Evolutionary conservation across 2,888 invertebrate species (phyloP), one percentile per base, ranked within the genome.

Genomic region (Iselma pallidipennis): DNA sequence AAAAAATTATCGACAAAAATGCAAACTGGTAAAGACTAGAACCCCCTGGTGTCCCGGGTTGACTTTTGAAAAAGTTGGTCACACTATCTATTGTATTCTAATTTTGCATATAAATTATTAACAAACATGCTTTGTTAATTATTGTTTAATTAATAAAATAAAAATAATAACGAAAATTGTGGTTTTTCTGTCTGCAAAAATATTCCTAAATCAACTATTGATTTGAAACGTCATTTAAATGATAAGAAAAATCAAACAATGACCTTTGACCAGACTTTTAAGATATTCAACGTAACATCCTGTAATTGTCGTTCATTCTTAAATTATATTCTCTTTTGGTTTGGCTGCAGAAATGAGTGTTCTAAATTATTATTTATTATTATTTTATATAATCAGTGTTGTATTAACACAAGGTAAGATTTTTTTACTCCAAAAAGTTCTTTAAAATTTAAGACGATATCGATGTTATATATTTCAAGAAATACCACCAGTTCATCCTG

Each of bases 241-340:
- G 59, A 63, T 57, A 62, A 58, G 57, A 49, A 55, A 19, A 33
- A 31, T 21, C 19, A 52, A 29, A 12, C 7, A 26, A 56, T 59
- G 59, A 63, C 63, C 63, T 51, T 63, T 63, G 56, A 56, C 59
- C 63, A 63, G 19, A 51, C 55, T 48, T n/a, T 12, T 54, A 26
- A 59, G 55, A 55, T 53, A 55, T 19, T 26, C 37, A 10, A 52
- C 42, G 31, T 53, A 49, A 56, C 63, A 58, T 55, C 50, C 50
- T 55, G 31, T 58, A 53, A 28, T 61, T 49, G 45, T 45, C 9
- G 21, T 45, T 12, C n/a, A n/a, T n/a, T 28, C 28, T 6, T 6
- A 28, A 4, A 28, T 28, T 7, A 28, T 7, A 4, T 28, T 6
- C 7, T 28, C 28, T 28, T 5, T 28, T 7, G 4, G 4, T 28